These are phyloP conservation scores for Oreochromis mossambicus DNA, from an alignment of 2,797 vertebrate genomes.

Conservation along the genomic window DNA sequence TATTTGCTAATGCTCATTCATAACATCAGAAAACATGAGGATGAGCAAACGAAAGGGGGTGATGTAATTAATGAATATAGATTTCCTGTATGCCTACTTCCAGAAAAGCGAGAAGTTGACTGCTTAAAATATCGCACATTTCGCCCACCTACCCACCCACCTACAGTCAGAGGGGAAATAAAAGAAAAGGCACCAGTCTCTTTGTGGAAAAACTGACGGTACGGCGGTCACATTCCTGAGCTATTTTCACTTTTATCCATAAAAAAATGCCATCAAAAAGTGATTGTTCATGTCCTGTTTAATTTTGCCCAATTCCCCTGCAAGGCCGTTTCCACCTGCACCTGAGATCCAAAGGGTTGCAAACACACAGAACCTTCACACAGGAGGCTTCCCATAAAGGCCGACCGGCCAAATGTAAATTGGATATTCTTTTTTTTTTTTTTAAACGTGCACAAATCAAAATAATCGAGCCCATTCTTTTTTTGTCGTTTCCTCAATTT, in stretches of 20 bases:
- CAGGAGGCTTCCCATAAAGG: background rate
- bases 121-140: background rate
- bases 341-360: background rate
- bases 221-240: background rate
- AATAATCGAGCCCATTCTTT: background rate
- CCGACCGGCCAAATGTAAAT: background rate
- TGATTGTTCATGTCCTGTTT: background rate
- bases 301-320: background rate
- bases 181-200: background rate
- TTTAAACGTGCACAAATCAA: background rate
- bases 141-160: rapidly evolving
- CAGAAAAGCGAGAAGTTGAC: background rate
- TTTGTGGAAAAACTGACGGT: background rate
- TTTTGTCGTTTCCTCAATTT: rapidly evolving
- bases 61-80: background rate
- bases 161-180: background rate
- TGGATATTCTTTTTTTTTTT: background rate
- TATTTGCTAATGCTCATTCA: slow-evolving; percentile 3
- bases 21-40: slow-evolving; percentile 11
- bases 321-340: rapidly evolving
- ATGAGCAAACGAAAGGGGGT: background rate
- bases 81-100: background rate
- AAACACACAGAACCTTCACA: background rate
- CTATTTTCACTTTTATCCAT: background rate
- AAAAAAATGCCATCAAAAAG: background rate